Conservation (phyloP, 2,888 invertebrate species). For the Orthonevra nobilis region DNA sequence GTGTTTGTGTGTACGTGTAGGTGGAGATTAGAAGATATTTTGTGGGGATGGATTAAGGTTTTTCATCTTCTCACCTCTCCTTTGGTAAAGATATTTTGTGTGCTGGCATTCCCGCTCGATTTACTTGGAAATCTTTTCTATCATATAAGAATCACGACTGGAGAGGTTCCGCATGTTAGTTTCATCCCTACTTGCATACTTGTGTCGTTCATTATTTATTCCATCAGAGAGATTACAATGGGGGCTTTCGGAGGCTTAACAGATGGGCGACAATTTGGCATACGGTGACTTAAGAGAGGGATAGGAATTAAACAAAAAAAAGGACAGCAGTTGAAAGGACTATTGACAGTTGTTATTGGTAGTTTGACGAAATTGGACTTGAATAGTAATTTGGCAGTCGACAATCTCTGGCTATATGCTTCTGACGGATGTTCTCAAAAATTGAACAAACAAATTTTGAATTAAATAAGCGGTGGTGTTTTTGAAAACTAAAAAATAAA, state of each 20-base stretch:
- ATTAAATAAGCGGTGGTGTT: too few relatives aligned
- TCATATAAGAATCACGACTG: constrained; percentile 35
- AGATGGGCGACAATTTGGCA: constrained; percentile 50
- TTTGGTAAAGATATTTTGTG: neutral
- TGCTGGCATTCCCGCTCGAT: constrained; percentile 42
- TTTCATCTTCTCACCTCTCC: constrained; percentile 57
- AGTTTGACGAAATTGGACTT: constrained; percentile 4
- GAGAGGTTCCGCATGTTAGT: constrained; percentile 35
- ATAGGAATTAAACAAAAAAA: constrained; percentile 14
- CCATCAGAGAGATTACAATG: constrained; percentile 66
- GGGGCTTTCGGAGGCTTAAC: constrained; percentile 57
- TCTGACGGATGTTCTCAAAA: too few relatives aligned
- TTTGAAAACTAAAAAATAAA: too few relatives aligned
- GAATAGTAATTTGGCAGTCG: too few relatives aligned
- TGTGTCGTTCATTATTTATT: constrained; percentile 66
- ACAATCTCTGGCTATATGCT: too few relatives aligned
- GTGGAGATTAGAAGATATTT: constrained; percentile 62
- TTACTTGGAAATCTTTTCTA: constrained; percentile 61
- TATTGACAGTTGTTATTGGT: constrained; percentile 10
- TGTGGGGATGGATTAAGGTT: constrained; percentile 63
- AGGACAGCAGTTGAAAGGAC: constrained; percentile 23
- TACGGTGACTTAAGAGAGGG: neutral
- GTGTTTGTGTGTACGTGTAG: neutral
- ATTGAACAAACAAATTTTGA: too few relatives aligned
- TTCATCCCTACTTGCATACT: constrained; percentile 50